These are phyloP conservation scores for Coptodon rendalli DNA, from an alignment of 2,113 vertebrate genomes.

Conservation along the genomic window DNA sequence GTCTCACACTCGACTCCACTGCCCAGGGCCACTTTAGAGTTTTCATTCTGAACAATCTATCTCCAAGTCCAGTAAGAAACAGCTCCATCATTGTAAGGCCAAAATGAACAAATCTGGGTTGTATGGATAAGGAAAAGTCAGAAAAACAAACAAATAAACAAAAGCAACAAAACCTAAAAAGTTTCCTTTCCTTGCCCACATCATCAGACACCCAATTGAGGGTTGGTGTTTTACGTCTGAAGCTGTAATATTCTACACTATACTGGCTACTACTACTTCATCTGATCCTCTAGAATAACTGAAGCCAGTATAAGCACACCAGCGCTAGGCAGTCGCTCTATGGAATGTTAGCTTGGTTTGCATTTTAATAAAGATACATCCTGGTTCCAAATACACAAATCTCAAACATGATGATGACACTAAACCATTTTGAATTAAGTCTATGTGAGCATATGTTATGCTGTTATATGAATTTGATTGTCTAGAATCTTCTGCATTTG, in stretches of 20 bases:
- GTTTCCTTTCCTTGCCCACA: neutral
- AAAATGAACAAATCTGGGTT: neutral
- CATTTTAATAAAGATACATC: neutral
- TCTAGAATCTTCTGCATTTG: neutral
- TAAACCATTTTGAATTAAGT: neutral
- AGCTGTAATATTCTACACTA: neutral
- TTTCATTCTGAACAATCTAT: neutral
- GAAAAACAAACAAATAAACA: neutral
- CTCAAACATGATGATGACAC: neutral
- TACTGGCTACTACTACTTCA: neutral
- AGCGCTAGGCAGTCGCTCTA: neutral
- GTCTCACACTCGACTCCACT: neutral
- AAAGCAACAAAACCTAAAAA: fast-evolving
- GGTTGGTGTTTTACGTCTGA: neutral
- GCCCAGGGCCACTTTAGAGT: neutral
- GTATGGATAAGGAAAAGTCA: neutral
- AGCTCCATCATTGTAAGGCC: neutral
- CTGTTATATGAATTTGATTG: neutral
- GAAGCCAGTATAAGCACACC: neutral
- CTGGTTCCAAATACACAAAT: neutral
- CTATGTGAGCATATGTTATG: neutral
- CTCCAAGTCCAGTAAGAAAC: neutral
- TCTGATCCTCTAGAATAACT: neutral
- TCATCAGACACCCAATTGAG: neutral
- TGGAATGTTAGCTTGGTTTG: neutral